Percentiles rank a stretch among this genome's conserved stretches.
These are phyloP conservation scores for Anomalospiza imberbis DNA, from an alignment of 2,797 vertebrate species.

Conservation along the genomic window DNA sequence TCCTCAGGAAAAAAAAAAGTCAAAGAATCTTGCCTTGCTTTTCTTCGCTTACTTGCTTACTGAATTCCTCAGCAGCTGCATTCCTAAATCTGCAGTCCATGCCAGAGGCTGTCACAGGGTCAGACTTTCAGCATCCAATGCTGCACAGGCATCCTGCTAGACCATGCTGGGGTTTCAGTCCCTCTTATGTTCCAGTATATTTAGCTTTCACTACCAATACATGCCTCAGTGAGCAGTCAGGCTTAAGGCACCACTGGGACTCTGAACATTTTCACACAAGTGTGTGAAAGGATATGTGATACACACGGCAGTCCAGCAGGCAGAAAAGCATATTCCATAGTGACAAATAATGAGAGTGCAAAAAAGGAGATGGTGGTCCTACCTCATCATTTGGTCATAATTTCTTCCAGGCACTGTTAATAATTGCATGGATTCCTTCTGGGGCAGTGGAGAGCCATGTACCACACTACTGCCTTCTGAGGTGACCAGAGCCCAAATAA, in stretches of 20 bases:
- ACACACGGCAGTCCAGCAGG: not conserved
- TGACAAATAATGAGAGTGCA: not conserved
- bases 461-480: not conserved
- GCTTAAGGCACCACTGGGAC: not conserved
- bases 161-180: not conserved
- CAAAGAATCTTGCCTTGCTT: not conserved
- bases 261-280: not conserved
- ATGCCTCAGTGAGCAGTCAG: not conserved
- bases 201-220: not conserved
- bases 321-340: not conserved
- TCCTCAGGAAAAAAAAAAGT: not conserved
- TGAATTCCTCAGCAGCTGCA: not conserved
- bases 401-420: not conserved
- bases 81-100: not conserved
- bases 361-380: not conserved
- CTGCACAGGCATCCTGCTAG: not conserved
- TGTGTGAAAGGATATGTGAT: not conserved
- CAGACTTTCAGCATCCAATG: not conserved
- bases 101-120: not conserved
- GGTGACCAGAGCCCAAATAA: not conserved
- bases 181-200: not conserved
- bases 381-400: not conserved
- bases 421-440: not conserved
- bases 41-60: not conserved
- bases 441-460: not conserved